Conservation (phyloP, 2,888 invertebrate genomes). For the Dorcus hopei region DNA sequence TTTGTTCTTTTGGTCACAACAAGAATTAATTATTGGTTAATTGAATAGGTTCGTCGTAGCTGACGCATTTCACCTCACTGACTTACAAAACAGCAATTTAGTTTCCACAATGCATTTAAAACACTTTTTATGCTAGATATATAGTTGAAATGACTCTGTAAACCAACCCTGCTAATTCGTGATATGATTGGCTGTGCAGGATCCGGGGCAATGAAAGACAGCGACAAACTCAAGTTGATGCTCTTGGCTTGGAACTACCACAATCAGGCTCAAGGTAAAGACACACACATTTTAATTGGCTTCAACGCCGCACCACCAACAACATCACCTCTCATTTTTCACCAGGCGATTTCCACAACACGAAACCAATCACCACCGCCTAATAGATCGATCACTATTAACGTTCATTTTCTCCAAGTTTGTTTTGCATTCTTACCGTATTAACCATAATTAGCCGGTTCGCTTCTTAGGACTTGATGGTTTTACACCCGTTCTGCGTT, state of each 20-base stretch:
- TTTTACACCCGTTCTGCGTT: too few relatives aligned
- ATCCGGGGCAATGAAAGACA: conserved; percentile 67
- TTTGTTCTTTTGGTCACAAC: too few relatives aligned
- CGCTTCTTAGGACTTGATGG: too few relatives aligned
- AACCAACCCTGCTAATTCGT: conserved; percentile 49
- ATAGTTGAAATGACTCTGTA: not conserved
- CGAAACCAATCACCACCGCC: too few relatives aligned
- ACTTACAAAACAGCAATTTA: not conserved
- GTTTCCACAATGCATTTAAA: not conserved
- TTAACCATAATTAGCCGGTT: too few relatives aligned
- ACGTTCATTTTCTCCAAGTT: too few relatives aligned
- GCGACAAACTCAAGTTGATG: conserved; percentile 85
- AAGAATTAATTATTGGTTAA: too few relatives aligned
- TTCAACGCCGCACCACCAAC: not conserved
- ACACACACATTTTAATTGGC: conserved; percentile 17
- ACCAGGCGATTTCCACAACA: too few relatives aligned
- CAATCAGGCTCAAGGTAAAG: conserved; percentile 69
- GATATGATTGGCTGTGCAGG: conserved; percentile 53
- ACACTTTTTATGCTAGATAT: not conserved
- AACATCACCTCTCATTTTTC: not conserved
- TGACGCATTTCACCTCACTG: too few relatives aligned
- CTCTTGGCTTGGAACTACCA: conserved; percentile 86
- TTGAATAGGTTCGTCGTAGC: too few relatives aligned
- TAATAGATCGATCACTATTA: too few relatives aligned
- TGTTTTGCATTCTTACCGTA: too few relatives aligned